A percentile compares a stretch with the other conserved stretches of the same genome.
phyloP scores from a whole-genome alignment of 2,888 invertebrate species.

The Cephus runcator region DNA sequence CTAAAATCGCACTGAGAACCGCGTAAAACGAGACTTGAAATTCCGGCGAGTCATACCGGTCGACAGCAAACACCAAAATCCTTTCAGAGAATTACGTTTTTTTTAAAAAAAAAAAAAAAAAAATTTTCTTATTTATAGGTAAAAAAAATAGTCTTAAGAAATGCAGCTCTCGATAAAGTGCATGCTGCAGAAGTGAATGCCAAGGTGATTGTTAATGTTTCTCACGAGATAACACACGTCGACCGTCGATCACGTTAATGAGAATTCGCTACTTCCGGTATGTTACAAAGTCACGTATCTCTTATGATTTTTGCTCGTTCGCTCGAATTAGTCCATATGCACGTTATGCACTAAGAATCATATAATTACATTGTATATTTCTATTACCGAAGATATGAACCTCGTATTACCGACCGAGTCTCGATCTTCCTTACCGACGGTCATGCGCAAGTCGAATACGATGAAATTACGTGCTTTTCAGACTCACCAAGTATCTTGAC shows the following conservation, averaged over 20 bases:
- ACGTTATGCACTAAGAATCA: not conserved
- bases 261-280: not conserved
- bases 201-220: not conserved
- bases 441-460: not conserved
- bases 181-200: not conserved
- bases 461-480: not conserved
- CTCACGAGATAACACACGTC: not conserved
- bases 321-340: not conserved
- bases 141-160: not conserved
- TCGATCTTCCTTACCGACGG: not conserved
- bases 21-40: not conserved
- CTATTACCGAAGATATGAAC: not conserved
- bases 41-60: too few species aligned
- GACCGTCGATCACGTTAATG: not conserved
- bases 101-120: too few species aligned
- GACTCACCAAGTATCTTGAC: conserved; percentile 57
- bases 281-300: not conserved
- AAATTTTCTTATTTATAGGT: too few species aligned
- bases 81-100: too few species aligned
- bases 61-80: too few species aligned
- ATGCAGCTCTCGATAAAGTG: not conserved
- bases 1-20: not conserved
- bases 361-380: not conserved
- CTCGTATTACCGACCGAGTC: not conserved
- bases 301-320: not conserved